Conservation (phyloP, 2,888 invertebrate species). For the Saturnia japonica region DNA sequence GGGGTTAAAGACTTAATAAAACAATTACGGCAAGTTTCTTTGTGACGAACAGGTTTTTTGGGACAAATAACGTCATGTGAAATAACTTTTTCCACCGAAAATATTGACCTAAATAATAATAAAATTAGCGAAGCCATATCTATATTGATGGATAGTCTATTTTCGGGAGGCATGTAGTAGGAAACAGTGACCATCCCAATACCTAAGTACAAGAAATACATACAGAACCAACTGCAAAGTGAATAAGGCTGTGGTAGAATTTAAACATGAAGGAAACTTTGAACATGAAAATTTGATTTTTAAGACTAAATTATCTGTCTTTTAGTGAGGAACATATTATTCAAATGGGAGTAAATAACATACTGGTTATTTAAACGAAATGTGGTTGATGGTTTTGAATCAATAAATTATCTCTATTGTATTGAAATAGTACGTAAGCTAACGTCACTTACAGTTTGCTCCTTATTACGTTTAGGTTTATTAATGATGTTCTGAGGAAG, state of each 20-base stretch:
- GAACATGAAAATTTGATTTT: not conserved
- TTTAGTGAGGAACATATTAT: not conserved
- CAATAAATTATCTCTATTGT: slow-evolving; percentile 9
- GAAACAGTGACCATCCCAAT: not conserved
- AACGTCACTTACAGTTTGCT: slow-evolving; percentile 1
- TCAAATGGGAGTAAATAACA: not conserved
- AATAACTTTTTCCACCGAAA: not conserved
- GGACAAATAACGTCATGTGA: too few relatives aligned
- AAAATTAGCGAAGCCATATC: not conserved
- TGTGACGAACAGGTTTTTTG: too few relatives aligned
- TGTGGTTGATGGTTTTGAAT: not conserved
- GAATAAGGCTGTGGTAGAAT: not conserved
- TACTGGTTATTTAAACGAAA: not conserved
- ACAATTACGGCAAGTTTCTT: too few relatives aligned
- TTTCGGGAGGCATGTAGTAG: not conserved
- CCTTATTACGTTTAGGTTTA: not conserved
- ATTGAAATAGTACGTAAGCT: not conserved
- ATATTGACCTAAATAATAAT: not conserved
- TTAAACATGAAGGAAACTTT: not conserved
- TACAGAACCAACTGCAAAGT: not conserved
- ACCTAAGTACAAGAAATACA: not conserved
- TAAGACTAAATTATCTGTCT: not conserved
- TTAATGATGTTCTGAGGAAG: not conserved
- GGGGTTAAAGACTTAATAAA: too few relatives aligned
- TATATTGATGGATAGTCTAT: not conserved